Evolutionary conservation across 23 tunicate genomes (phyloP).

Genomic region (Corella eumyota): DNA sequence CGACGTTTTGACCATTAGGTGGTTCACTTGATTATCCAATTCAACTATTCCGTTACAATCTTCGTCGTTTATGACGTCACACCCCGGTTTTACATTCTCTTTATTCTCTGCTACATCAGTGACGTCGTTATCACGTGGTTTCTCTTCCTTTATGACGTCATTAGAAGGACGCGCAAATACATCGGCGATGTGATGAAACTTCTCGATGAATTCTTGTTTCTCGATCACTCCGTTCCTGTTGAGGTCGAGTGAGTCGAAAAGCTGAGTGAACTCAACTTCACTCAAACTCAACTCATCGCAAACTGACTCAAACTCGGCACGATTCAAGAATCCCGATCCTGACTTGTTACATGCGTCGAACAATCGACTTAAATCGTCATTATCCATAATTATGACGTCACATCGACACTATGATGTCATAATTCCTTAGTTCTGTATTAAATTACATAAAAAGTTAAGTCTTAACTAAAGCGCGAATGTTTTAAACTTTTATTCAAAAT

Average conservation of each 20-base stretch:
- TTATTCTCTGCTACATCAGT: slow-evolving; percentile 9
- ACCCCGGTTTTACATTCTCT: not conserved
- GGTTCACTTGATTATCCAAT: no score
- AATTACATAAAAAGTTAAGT: no score
- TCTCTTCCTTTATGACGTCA: not conserved
- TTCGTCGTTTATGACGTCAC: not conserved
- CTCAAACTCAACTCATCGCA: slow-evolving; percentile 21
- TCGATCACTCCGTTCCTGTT: slow-evolving; percentile 51
- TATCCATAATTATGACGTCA: no score
- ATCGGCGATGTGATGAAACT: slow-evolving; percentile 21
- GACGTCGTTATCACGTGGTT: not conserved
- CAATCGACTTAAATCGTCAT: slow-evolving; percentile 19
- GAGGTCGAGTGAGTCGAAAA: slow-evolving; percentile 36
- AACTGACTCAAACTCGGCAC: slow-evolving; percentile 14
- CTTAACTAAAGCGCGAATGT: no score
- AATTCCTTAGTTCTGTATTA: no score
- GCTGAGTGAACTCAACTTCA: slow-evolving; percentile 9
- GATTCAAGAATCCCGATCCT: slow-evolving; percentile 28
- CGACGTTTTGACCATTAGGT: no score
- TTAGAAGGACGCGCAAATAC: not conserved
- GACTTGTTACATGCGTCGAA: slow-evolving; percentile 43
- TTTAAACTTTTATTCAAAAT: no score
- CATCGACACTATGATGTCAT: not conserved
- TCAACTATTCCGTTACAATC: no score
- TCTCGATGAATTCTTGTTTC: slow-evolving; percentile 36